Conservation (phyloP, 2,888 invertebrate genomes). For the Meiosimyza platycephala region DNA sequence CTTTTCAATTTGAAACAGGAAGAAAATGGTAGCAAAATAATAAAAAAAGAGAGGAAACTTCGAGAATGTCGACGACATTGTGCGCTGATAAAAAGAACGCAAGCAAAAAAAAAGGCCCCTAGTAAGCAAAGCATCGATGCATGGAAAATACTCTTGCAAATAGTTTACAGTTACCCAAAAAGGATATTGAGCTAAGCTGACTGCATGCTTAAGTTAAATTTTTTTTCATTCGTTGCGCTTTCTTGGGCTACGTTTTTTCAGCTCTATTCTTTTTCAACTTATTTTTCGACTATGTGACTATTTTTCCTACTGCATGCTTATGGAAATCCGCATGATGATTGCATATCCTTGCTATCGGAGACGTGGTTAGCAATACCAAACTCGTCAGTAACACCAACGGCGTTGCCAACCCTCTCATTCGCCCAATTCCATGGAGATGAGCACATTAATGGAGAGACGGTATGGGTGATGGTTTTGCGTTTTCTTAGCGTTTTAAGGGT, state of each 20-base stretch:
- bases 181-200: constrained; percentile 36
- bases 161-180: constrained; percentile 39
- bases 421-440: background rate
- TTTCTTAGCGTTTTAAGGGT: constrained; percentile 59
- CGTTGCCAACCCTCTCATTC: no score
- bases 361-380: background rate
- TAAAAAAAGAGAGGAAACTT: background rate
- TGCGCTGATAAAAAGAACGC: constrained; percentile 21
- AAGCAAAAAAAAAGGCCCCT: no score
- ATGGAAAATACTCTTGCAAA: constrained; percentile 33
- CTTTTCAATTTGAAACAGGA: background rate
- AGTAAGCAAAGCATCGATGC: constrained; percentile 6
- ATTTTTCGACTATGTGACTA: constrained; percentile 12
- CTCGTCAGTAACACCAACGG: no score
- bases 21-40: constrained; percentile 24
- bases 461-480: constrained; percentile 41
- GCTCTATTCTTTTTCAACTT: background rate
- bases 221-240: background rate
- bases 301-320: constrained; percentile 34
- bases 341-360: constrained; percentile 29
- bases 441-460: background rate
- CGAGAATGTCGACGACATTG: background rate
- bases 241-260: background rate
- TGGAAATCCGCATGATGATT: constrained; percentile 43
- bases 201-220: constrained; percentile 22